These are phyloP conservation scores for Suricata suricatta DNA, from an alignment of 2,113 vertebrate genomes.

Conservation along the genomic window DNA sequence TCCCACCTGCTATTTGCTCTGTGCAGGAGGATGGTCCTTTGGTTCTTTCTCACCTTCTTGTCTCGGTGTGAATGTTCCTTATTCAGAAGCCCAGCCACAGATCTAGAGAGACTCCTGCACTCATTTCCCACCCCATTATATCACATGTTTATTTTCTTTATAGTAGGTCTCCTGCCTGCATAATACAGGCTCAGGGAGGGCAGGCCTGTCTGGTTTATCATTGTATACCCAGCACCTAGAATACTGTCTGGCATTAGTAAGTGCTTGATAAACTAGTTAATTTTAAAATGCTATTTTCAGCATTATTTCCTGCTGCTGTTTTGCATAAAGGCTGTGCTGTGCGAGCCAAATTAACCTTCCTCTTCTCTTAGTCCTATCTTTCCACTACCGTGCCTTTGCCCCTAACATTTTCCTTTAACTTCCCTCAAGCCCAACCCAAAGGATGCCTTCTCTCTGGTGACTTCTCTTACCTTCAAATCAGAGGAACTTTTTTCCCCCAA, in stretches of 20 bases:
- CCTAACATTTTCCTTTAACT: neutral
- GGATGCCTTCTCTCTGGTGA: neutral
- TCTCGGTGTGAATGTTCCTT: neutral
- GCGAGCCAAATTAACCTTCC: neutral
- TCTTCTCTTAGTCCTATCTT: neutral
- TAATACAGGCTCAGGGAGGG: neutral
- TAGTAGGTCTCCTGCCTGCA: neutral
- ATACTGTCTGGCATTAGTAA: neutral
- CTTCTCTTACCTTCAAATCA: neutral
- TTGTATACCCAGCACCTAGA: neutral
- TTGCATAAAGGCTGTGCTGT: neutral
- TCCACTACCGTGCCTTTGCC: neutral
- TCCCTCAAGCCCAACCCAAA: neutral
- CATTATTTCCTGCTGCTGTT: neutral
- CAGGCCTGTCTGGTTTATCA: neutral
- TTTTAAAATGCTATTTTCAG: neutral
- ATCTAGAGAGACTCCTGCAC: accelerated
- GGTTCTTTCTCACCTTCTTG: neutral
- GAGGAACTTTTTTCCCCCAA: neutral
- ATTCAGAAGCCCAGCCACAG: neutral
- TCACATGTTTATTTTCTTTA: accelerated
- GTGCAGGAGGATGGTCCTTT: neutral
- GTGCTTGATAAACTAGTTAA: neutral
- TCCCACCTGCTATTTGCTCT: accelerated
- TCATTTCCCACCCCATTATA: accelerated